Evolutionary conservation across 2,797 vertebrate genomes (phyloP), one percentile per base, ranked within the genome.

Genomic region (Hipposideros larvatus): DNA sequence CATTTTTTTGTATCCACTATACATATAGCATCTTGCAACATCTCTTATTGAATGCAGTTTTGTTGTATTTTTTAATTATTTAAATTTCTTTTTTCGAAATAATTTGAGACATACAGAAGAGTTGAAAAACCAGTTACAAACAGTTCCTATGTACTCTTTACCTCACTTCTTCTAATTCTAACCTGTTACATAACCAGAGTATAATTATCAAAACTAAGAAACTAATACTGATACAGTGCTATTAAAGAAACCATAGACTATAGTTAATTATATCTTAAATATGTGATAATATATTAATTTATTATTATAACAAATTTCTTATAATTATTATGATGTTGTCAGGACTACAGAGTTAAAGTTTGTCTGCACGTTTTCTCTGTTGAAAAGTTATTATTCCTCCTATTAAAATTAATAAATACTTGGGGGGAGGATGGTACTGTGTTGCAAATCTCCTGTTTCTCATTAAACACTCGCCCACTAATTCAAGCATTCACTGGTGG

Each of bases 21-120:
- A 63, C 8, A 53, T 57, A 71, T 34, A 94, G 1, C 63, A 83
- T 88, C 18, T 59, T 91, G 10, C 59, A 21, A 77, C 0, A 48
- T 48, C 22, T 77, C 63, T 75, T 82, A 77, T 37, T 57, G 3
- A 71, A 8, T 48, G 15, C 75, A 57, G 7, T 85, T 94, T 95
- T 65, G n/a, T 22, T 92, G 22, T 59, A 78, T 71, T 63, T 94
- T 94, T 73, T 66, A 51, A 68, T 85, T 63, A 75, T 75, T 86
- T 53, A 80, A 80, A 61, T 75, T 86, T 74, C 66, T 86, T 75
- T 43, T 66, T 90, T 85, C 28, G 7, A 90, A 94, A 59, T 78
- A 84, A 88, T 71, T 59, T 73, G 31, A 75, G 34, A 91, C 14
- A 46, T 68, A 46, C 5, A 82, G 18, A 87, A 37, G 24, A 82